These are phyloP conservation scores for Scartelaos histophorus DNA, from an alignment of 2,113 vertebrate species.

Conservation along the genomic window DNA sequence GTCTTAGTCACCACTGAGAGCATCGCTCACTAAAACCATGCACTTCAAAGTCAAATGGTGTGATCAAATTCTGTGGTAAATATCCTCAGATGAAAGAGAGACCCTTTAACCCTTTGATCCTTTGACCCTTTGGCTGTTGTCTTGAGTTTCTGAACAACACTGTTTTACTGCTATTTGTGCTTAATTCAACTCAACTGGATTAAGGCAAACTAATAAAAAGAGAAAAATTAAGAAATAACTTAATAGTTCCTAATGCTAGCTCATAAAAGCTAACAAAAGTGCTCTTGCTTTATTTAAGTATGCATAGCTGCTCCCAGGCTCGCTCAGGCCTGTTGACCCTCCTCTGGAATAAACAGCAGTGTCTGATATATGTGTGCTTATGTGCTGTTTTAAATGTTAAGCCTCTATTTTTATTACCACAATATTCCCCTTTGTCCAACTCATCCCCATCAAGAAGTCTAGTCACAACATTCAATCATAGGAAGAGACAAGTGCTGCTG, in stretches of 20 bases:
- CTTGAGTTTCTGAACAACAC: too few relatives aligned
- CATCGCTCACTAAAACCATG: too few relatives aligned
- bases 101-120: too few relatives aligned
- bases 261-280: background rate
- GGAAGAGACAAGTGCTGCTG: conserved; percentile 1
- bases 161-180: background rate
- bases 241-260: background rate
- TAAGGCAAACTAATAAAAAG: background rate
- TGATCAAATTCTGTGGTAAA: too few relatives aligned
- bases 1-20: too few relatives aligned
- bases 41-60: too few relatives aligned
- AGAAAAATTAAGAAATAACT: background rate
- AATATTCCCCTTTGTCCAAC: conserved; percentile 3
- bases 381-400: background rate
- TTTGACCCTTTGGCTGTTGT: background rate
- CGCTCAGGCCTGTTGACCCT: conserved; percentile 15
- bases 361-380: background rate
- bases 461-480: conserved; percentile 18
- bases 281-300: conserved; percentile 19
- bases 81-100: too few relatives aligned
- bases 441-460: background rate
- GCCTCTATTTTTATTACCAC: background rate
- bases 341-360: conserved; percentile 32
- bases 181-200: background rate
- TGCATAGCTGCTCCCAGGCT: conserved; percentile 13